Evolutionary conservation across 2,113 vertebrate species (phyloP).

Genomic region (Electrona antarctica): DNA sequence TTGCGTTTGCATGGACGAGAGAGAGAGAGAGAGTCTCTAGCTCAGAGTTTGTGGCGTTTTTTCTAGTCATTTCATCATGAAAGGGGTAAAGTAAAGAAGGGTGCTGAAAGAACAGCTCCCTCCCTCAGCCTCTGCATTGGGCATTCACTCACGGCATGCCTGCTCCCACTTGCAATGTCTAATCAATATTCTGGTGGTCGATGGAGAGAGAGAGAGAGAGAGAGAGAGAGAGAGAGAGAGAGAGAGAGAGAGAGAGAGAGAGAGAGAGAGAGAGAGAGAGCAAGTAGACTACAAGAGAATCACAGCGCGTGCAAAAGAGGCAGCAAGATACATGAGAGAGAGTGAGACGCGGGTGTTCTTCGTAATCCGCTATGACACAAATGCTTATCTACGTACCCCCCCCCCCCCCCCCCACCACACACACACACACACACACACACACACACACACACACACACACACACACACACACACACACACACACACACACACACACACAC

Average conservation of each 20-base stretch:
- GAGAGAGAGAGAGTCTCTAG: slow-evolving; percentile 12
- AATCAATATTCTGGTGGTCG: slow-evolving; percentile 34
- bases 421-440: background rate
- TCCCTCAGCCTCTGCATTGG: background rate
- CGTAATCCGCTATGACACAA: too few species aligned
- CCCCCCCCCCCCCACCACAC: too few species aligned
- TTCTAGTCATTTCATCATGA: too few species aligned
- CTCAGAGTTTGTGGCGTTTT: background rate
- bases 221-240: too few species aligned
- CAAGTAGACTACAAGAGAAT: too few species aligned
- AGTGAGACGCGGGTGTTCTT: too few species aligned
- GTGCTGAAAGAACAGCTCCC: slow-evolving; percentile 55
- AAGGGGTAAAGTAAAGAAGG: slow-evolving; percentile 13
- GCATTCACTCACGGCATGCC: background rate
- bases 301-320: too few species aligned
- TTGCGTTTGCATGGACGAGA: slow-evolving; percentile 18
- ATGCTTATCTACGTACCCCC: background rate
- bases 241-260: background rate
- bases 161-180: slow-evolving; percentile 10
- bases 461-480: slow-evolving; percentile 4
- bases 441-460: slow-evolving; percentile 13
- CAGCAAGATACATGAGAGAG: background rate
- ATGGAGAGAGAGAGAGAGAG: background rate
- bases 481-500: background rate
- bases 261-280: background rate